Base-by-base conservation (phyloP, 2,888 invertebrate genomes). In the Apodemia duryi region DNA sequence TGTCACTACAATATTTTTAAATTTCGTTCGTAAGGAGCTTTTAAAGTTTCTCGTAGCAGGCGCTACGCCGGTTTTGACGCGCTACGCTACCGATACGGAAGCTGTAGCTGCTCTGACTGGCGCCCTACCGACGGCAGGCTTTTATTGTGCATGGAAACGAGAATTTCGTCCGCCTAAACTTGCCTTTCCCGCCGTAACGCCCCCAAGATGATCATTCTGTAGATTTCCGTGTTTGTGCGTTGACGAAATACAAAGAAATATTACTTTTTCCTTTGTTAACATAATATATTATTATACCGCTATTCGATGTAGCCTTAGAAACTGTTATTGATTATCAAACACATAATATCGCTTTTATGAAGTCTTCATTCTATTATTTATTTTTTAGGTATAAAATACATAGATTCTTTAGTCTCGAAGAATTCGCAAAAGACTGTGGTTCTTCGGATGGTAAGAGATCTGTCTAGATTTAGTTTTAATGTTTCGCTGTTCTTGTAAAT, bases 31-130 rank as follows among this genome's bases (percentile, higher is more conserved):
- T 10, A 51, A 60, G 77, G 76, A 71, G 71, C 64, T 72, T 43
- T 64, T 70, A 76, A 81, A 82, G 81, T 81, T 83, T 78, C 66
- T 64, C 80, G 51, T 52, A 38, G 63, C 63, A 54, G 46, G 68
- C 61, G 68, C 65, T 60, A 62, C 64, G 64, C 32, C 61, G 66
- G 46, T 62, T 38, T 38, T 9, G 43, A 67, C 71, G 77, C 77
- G 75, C 77, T 78, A 71, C 78, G 79, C 78, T 75, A 70, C 76
- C 77, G 78, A 67, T 67, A 70, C 71, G 80, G 79, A 82, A 78
- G 86, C 82, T 77, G 77, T 75, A 76, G 73, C 71, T 79, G 82
- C 80, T 89, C 85, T 90, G 88, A 75, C 79, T 72, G 77, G 73
- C 74, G 75, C 72, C 75, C 65, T 67, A 69, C 73, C 69, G 77